phyloP scores from a whole-genome alignment of 2,797 vertebrate species.

The Micropoecilia bifurca region DNA sequence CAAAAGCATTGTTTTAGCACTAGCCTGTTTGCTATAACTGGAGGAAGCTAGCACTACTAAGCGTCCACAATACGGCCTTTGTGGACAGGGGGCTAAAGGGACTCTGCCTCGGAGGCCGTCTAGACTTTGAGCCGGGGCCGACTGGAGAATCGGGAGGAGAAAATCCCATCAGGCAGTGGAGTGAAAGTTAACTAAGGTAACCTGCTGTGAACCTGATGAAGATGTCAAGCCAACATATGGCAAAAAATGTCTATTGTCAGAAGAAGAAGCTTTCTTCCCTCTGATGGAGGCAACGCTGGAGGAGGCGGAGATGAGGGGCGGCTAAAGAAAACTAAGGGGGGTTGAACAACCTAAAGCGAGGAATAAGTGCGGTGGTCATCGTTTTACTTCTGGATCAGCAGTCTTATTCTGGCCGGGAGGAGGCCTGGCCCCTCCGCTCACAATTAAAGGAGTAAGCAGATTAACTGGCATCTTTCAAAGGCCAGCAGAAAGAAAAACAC shows the following conservation, averaged over 20 bases:
- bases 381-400: constrained; percentile 91
- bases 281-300: constrained; percentile 61
- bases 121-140: constrained; percentile 88
- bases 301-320: constrained; percentile 58
- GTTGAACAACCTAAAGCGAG: constrained; percentile 84
- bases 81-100: constrained; percentile 84
- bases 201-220: constrained; percentile 99
- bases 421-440: constrained; percentile 77
- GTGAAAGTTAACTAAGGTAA: constrained; percentile 97
- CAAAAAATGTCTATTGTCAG: constrained; percentile 92
- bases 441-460: constrained; percentile 89
- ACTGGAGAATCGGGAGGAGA: constrained; percentile 86
- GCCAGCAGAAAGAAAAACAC: constrained; percentile 78
- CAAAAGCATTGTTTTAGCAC: constrained; percentile 92
- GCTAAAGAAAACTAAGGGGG: constrained; percentile 69
- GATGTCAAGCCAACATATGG: constrained; percentile 97
- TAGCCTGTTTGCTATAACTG: constrained; percentile 82
- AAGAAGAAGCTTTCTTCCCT: constrained; percentile 84
- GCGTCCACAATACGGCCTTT: constrained; percentile 89
- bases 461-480: constrained; percentile 85
- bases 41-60: constrained; percentile 93
- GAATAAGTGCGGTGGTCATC: constrained; percentile 89
- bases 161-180: constrained; percentile 98
- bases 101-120: constrained; percentile 82
- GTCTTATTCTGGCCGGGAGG: constrained; percentile 83